Conservation (phyloP, 2,113 vertebrate genomes). For the Tamias sibiricus region DNA sequence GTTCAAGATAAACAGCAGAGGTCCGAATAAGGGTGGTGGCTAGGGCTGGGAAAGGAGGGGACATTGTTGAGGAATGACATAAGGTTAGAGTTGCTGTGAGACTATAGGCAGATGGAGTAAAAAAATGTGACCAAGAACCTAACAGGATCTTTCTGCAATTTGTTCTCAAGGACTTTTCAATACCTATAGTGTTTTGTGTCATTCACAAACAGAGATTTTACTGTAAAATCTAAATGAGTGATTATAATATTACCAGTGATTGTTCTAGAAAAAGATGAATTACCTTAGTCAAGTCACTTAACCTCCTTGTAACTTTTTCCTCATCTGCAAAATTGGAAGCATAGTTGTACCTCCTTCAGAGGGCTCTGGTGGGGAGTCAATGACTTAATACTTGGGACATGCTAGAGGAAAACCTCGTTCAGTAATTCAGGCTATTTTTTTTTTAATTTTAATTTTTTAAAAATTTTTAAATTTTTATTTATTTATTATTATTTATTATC, state of each 20-base stretch:
- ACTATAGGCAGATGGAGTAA: neutral
- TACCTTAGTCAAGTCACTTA: neutral
- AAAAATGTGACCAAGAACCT: neutral
- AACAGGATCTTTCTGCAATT: neutral
- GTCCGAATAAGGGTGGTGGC: neutral
- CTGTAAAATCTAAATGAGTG: neutral
- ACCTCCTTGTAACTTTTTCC: neutral
- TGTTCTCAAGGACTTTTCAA: neutral
- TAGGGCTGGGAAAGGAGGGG: neutral
- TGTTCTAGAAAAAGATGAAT: neutral
- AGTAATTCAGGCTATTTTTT: neutral
- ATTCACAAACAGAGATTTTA: constrained; percentile 23
- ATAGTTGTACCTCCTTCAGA: neutral
- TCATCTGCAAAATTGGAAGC: neutral
- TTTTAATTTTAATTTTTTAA: no score
- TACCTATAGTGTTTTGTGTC: neutral
- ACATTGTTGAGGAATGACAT: neutral
- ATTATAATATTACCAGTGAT: neutral
- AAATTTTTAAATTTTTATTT: no score
- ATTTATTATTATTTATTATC: no score
- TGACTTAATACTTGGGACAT: neutral
- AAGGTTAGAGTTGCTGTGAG: neutral
- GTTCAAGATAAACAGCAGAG: neutral
- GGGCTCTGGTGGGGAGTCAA: neutral
- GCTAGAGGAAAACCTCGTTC: neutral